Evolutionary conservation across 2,888 invertebrate species (phyloP).

Genomic region (Synanthedon formicaeformis): DNA sequence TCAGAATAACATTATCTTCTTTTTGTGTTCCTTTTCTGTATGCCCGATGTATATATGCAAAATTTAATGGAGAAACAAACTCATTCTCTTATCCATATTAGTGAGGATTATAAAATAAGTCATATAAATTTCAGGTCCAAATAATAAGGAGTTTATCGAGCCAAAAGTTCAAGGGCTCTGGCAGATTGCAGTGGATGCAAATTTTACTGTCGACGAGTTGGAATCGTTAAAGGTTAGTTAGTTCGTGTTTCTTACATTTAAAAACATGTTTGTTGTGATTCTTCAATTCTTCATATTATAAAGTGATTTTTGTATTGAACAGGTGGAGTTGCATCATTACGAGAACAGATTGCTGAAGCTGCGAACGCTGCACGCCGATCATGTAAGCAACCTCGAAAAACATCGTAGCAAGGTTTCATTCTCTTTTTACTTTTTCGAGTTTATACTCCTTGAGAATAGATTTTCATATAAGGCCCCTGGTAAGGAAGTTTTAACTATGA

Average conservation of each 20-base stretch:
- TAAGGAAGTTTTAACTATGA: too few relatives aligned
- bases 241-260: conserved; percentile 3
- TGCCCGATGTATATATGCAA: too few relatives aligned
- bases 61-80: too few relatives aligned
- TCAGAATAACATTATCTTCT: too few relatives aligned
- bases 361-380: conserved; percentile 84
- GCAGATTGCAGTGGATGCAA: conserved; percentile 82
- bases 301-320: conserved; percentile 3
- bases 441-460: not conserved
- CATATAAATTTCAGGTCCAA: conserved; percentile 62
- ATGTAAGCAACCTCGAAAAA: conserved; percentile 78
- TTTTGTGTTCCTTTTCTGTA: too few relatives aligned
- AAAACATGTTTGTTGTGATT: not conserved
- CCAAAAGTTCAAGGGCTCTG: conserved; percentile 91
- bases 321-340: conserved; percentile 88
- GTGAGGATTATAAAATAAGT: too few relatives aligned
- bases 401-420: conserved; percentile 69
- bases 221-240: conserved; percentile 79
- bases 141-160: conserved; percentile 89
- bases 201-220: conserved; percentile 86
- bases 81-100: too few relatives aligned
- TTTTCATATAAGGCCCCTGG: too few relatives aligned
- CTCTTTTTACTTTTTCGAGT: conserved; percentile 10
- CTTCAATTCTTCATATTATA: not conserved
- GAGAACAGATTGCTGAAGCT: conserved; percentile 87